Evolutionary conservation across 2,888 invertebrate genomes (phyloP).

Genomic region (Cecidostiba fungosa): DNA sequence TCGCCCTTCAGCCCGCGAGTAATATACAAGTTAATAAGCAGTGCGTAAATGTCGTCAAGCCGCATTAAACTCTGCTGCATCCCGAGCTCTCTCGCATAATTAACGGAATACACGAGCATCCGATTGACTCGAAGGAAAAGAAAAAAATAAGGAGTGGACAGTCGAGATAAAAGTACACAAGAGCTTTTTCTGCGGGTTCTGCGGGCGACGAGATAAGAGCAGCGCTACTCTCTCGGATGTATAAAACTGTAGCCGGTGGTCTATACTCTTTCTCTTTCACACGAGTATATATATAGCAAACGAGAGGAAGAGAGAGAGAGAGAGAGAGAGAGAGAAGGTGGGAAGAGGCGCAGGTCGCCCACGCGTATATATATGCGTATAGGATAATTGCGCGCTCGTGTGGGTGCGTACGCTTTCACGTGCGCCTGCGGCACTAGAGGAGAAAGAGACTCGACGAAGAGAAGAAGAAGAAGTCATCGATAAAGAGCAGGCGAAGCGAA

Average conservation of each 20-base stretch:
- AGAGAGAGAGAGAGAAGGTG: conserved; percentile 65
- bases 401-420: conserved; percentile 67
- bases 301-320: neutral
- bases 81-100: neutral
- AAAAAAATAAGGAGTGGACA: neutral
- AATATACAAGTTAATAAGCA: conserved; percentile 30
- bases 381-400: conserved; percentile 79
- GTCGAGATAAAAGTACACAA: conserved; percentile 18
- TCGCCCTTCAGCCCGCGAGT: neutral
- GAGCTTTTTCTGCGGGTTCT: conserved; percentile 15
- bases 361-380: conserved; percentile 78
- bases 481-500: conserved; percentile 65
- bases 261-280: neutral
- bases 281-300: neutral
- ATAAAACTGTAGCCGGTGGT: neutral
- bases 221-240: neutral
- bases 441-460: conserved; percentile 54
- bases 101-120: conserved; percentile 3
- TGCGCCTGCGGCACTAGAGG: conserved; percentile 11
- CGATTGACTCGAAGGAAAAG: conserved; percentile 10
- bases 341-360: conserved; percentile 75
- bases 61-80: neutral
- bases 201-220: conserved; percentile 17
- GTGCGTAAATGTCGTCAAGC: conserved; percentile 21
- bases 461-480: conserved; percentile 63